Evolutionary conservation across 2,888 invertebrate species (phyloP), one percentile per base, ranked within the genome.

Genomic region (Parapristionchus giblindavisi): DNA sequence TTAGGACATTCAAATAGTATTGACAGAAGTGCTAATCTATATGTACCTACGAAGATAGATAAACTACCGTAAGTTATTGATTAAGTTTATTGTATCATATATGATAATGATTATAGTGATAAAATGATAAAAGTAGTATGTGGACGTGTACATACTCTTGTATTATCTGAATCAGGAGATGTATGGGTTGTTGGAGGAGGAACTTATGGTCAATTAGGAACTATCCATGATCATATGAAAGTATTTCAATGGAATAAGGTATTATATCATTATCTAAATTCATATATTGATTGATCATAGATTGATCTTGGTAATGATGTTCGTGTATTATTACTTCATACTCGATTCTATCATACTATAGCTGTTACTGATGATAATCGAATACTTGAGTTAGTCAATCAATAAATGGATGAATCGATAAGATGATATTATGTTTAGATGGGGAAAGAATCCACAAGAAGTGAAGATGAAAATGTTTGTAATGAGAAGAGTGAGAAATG

Each of bases 401-500:
- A 17, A 1, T 1, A 43, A 1, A 5, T 3, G 29, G 11, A 43
- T 11, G 2, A 6, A 32, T 14, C 11, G 48, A 29, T 3, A 5
- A 48, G 38, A 8, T 43, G 2, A 24, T 61, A 0, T 38, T 32
- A 8, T 3, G 24, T 66, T 27, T n/a, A 70, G 68, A 75, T 86
- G 85, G 85, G 86, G 86, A 6, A 77, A 81, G 17, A 84, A 82
- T 58, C 86, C 86, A 2, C 85, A 86, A 32, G 84, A 85, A 36
- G 34, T 85, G 60, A 85, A 85, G 68, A 77, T 82, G 80, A 76
- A 76, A 27, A 81, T 82, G 80, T 82, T 83, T 38, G 78, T 83
- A 36, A 80, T 83, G 82, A 77, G 80, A 63, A 77, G 81, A 65
- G 58, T 83, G 43, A 58, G 48, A 24, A 72, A 60, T 72, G 65